These are phyloP conservation scores for Drosophila carrolli DNA, from an alignment of 1,140 invertebrate genomes.

Conservation along the genomic window DNA sequence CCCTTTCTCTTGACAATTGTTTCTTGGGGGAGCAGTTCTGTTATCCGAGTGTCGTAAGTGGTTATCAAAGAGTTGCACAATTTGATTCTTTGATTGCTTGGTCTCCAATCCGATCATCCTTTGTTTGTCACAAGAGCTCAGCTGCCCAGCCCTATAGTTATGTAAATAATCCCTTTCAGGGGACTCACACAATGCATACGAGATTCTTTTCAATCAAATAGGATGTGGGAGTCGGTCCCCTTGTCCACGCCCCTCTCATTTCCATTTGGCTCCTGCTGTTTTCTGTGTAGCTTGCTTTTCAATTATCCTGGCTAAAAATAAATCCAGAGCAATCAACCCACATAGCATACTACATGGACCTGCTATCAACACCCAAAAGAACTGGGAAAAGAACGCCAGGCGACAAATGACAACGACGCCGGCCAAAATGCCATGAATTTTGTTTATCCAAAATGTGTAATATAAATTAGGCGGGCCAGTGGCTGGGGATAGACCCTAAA, in stretches of 20 bases:
- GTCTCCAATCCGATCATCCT: slow-evolving; percentile 33
- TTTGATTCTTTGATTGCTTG: slow-evolving; percentile 36
- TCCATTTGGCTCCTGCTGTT: slow-evolving; percentile 44
- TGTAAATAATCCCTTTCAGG: slow-evolving; percentile 60
- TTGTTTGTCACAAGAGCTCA: slow-evolving; percentile 30
- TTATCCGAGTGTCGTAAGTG: background rate
- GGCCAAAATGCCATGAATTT: slow-evolving; percentile 45
- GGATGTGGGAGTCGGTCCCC: slow-evolving; percentile 29
- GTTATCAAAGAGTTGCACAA: slow-evolving; percentile 45
- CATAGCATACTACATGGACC: slow-evolving; percentile 8
- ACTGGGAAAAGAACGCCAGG: slow-evolving; percentile 9
- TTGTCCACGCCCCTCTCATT: slow-evolving; percentile 23
- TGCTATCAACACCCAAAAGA: slow-evolving; percentile 38
- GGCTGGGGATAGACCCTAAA: slow-evolving; percentile 44
- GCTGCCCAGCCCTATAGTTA: slow-evolving; percentile 32
- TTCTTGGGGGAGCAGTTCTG: too few species aligned
- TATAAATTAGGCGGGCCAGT: slow-evolving; percentile 45
- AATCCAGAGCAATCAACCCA: slow-evolving; percentile 41
- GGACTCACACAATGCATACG: slow-evolving; percentile 8
- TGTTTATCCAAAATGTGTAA: slow-evolving; percentile 68
- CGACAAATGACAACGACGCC: slow-evolving; percentile 58
- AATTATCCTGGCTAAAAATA: slow-evolving; percentile 79
- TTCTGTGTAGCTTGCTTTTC: slow-evolving; percentile 61
- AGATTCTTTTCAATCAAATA: slow-evolving; percentile 58
- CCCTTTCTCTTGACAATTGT: too few species aligned